Evolutionary conservation across 2,113 vertebrate species (phyloP).

Genomic region (Triplophysa dalaica): DNA sequence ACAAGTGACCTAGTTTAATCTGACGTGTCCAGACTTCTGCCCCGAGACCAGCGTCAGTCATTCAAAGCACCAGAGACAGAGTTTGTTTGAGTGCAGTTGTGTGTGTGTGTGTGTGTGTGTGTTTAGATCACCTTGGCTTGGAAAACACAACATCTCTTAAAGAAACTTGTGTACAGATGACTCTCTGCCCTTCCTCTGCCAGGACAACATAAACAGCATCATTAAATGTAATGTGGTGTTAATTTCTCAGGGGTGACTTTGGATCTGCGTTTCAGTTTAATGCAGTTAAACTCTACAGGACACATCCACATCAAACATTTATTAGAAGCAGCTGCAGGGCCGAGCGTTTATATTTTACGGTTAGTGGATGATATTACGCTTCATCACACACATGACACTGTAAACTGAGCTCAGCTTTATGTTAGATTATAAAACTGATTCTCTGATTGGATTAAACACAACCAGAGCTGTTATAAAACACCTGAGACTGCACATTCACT

Average conservation of each 20-base stretch:
- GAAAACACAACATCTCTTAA: not conserved
- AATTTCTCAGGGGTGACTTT: constrained; percentile 42
- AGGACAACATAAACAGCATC: constrained; percentile 10
- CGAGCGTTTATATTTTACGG: not conserved
- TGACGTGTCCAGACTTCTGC: constrained; percentile 50
- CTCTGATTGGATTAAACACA: no score
- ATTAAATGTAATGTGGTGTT: constrained; percentile 24
- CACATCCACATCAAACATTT: constrained; percentile 40
- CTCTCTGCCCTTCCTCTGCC: no score
- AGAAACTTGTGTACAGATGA: constrained; percentile 26
- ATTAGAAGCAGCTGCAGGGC: constrained; percentile 26
- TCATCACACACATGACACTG: no score
- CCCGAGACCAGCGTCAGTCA: constrained; percentile 57
- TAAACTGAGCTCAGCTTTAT: no score
- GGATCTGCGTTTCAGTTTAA: constrained; percentile 31
- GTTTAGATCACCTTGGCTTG: constrained; percentile 40
- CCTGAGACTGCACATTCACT: no score
- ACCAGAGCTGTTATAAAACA: no score
- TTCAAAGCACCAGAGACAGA: constrained; percentile 44
- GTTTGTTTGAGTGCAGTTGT: constrained; percentile 38
- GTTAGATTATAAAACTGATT: no score
- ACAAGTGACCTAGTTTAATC: constrained; percentile 63
- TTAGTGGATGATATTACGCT: not conserved
- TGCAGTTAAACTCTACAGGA: constrained; percentile 35
- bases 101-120: constrained; percentile 9